Conservation (phyloP, 2,888 invertebrate genomes). For the Agrotis clavis region DNA sequence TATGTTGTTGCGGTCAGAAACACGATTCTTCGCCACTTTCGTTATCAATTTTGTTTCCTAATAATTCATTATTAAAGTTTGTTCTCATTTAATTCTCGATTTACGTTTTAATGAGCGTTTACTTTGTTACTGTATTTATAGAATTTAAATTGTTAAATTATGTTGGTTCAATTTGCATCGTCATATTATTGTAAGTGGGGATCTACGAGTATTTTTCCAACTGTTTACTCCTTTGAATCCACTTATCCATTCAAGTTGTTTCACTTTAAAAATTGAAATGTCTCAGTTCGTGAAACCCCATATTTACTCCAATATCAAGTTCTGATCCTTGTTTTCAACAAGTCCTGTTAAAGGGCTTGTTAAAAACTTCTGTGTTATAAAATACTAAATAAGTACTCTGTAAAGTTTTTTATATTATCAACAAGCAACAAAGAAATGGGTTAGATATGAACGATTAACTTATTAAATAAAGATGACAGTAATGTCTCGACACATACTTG, state of each 20-base stretch:
- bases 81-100: slow-evolving; percentile 1
- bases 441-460: too few relatives aligned
- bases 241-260: background rate
- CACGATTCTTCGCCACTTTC: slow-evolving; percentile 3
- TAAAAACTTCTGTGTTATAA: too few relatives aligned
- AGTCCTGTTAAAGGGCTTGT: background rate
- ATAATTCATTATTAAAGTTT: slow-evolving; percentile 27
- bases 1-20: slow-evolving; percentile 21
- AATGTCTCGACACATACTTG: too few relatives aligned
- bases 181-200: background rate
- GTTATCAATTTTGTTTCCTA: slow-evolving; percentile 26
- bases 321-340: background rate
- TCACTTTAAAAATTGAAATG: background rate
- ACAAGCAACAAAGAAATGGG: too few relatives aligned
- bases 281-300: background rate
- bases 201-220: background rate
- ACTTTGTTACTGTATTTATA: slow-evolving; percentile 1
- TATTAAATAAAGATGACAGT: too few relatives aligned
- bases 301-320: background rate
- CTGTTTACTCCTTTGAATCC: background rate
- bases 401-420: background rate
- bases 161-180: background rate
- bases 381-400: too few relatives aligned
- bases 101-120: slow-evolving; percentile 7
- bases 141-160: background rate